Base-by-base conservation (phyloP, 2,797 vertebrate species). In the Ataeniobius toweri region DNA sequence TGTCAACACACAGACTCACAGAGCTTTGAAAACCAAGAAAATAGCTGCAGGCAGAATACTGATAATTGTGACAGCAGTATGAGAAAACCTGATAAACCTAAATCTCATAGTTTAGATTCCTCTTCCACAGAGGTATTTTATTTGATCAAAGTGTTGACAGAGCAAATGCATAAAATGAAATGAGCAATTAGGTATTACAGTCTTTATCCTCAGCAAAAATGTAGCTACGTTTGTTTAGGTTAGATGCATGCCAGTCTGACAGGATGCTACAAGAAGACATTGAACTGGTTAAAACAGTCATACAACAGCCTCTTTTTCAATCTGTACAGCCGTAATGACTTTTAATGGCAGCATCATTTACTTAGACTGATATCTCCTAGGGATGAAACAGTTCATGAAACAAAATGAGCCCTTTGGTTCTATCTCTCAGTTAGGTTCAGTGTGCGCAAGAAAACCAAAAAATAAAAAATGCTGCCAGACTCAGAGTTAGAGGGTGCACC, bases 11-110 rank as follows among this genome's bases (percentile, higher is more conserved):
- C 39, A 67, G 9, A 50, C 58, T 22, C 46, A 2, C 16, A 50
- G 31, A 67, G 74, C 31, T 53, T 75, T 67, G 48, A 75, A 39
- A 75, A 63, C 39, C 9, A 16, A 74, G 70, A 56, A 73, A 73
- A 61, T 61, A 51, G 44, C 58, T 75, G 73, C 46, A 13, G 58
- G 59, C 44, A 1, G 7, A 36, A 51, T 31, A 75, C 48, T 65
- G 39, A 16, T 74, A 74, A 73, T 44, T 61, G 56, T 46, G 39
- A 28, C 41, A 74, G 53, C n/a, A 26, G 58, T 26, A 74, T 50
- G 58, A 74, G 59, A 36, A 75, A 65, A 39, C 46, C 22, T 8
- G 59, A 31, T 75, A 46, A 39, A 65, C 51, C 65, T 67, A 68
- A 24, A 53, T 12, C 53, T n/a, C 74, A n/a, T 39, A 55, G 28